phyloP scores from a whole-genome alignment of 1,140 invertebrate species.

The Phymorhynchus buccinoides region DNA sequence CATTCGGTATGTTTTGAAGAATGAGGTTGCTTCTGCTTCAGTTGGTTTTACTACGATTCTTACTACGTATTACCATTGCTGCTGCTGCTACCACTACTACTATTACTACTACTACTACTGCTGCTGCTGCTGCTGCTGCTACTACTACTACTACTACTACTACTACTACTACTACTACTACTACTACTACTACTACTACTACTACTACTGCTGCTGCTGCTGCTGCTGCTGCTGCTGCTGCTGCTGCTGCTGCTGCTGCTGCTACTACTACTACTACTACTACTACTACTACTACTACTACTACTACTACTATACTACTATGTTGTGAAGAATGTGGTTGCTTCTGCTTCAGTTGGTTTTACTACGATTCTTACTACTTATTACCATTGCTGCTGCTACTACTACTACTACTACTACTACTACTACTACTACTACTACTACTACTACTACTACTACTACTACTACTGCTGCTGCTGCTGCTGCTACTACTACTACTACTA shows the following conservation, averaged over 20 bases:
- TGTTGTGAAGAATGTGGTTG: neutral
- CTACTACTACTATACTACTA: constrained; percentile 28
- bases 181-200: neutral
- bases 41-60: too few relatives aligned
- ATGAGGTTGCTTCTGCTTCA: too few relatives aligned
- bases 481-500: neutral
- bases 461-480: too few relatives aligned
- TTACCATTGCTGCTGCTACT: too few relatives aligned
- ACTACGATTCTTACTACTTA: neutral
- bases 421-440: constrained; percentile 11
- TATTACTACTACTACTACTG: neutral
- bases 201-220: constrained; percentile 12
- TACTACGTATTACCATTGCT: too few relatives aligned
- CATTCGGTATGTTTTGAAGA: too few relatives aligned
- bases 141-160: constrained; percentile 5
- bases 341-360: too few relatives aligned
- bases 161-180: neutral
- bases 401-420: neutral
- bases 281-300: constrained; percentile 13
- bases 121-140: neutral
- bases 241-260: constrained; percentile 25
- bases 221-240: constrained; percentile 4
- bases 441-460: too few relatives aligned
- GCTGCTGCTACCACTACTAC: too few relatives aligned
- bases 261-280: constrained; percentile 7